Evolutionary conservation across 2,797 vertebrate species (phyloP).

Genomic region (Gadopsis bispinosus): DNA sequence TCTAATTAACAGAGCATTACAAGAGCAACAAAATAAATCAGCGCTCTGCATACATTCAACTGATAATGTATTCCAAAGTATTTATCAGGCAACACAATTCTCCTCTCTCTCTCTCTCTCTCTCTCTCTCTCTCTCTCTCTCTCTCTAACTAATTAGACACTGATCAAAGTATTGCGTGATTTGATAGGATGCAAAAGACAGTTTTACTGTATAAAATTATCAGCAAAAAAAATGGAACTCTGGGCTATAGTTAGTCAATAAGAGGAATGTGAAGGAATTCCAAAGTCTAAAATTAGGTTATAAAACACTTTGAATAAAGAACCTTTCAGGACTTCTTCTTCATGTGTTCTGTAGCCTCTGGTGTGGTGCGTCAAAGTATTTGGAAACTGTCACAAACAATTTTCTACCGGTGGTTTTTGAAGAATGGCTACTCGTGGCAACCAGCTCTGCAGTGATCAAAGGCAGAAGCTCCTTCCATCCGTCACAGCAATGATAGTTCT

Average conservation of each 20-base stretch:
- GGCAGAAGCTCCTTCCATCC: conserved; percentile 40
- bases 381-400: conserved; percentile 37
- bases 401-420: conserved; percentile 32
- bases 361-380: conserved; percentile 28
- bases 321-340: conserved; percentile 7
- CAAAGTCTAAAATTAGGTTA: conserved; percentile 33
- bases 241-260: conserved; percentile 48
- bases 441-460: conserved; percentile 60
- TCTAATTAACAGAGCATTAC: conserved; percentile 81
- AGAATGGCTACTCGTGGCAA: conserved; percentile 39
- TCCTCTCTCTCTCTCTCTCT: neutral
- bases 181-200: conserved; percentile 62
- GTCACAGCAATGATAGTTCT: conserved; percentile 39
- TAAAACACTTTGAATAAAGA: conserved; percentile 16
- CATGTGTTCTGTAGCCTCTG: conserved; percentile 29
- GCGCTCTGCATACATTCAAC: conserved; percentile 56
- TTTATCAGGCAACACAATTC: conserved; percentile 62
- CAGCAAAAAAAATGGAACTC: conserved; percentile 57
- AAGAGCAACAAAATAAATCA: conserved; percentile 78
- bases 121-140: conserved; percentile 26
- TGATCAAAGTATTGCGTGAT: conserved; percentile 81
- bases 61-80: conserved; percentile 71
- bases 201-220: conserved; percentile 65
- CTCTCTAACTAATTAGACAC: conserved; percentile 74
- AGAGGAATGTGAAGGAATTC: conserved; percentile 43